phyloP scores from a whole-genome alignment of 2,888 invertebrate species.

The Fragum fragum region DNA sequence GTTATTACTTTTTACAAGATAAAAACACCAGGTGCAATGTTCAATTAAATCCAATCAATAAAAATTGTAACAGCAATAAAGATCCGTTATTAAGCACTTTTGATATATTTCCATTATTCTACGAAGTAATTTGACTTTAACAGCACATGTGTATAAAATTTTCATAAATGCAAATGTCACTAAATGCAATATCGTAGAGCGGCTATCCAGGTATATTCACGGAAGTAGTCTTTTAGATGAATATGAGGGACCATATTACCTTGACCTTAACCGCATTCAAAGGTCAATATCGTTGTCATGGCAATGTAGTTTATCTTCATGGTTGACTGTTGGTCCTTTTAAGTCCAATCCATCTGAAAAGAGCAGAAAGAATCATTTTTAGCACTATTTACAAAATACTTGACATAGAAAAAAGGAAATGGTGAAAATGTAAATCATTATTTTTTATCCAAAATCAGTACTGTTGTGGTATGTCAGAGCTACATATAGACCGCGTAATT shows the following conservation, averaged over 20 bases:
- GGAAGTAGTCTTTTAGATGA: too few relatives aligned
- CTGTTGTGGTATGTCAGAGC: too few relatives aligned
- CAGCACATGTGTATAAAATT: background rate
- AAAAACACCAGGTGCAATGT: background rate
- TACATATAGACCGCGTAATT: too few relatives aligned
- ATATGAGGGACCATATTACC: background rate
- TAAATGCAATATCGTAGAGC: too few relatives aligned
- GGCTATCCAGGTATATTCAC: too few relatives aligned
- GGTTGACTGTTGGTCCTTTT: background rate
- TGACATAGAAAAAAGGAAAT: too few relatives aligned
- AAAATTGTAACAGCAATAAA: background rate
- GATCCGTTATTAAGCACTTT: background rate
- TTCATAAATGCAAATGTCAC: too few relatives aligned
- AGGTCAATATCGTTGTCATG: slow-evolving; percentile 13
- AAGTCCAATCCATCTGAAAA: slow-evolving; percentile 19
- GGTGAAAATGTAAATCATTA: background rate
- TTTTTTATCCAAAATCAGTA: too few relatives aligned
- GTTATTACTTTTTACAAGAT: background rate
- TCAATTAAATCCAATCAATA: background rate
- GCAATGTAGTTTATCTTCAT: background rate
- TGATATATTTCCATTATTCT: background rate
- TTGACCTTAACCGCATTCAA: slow-evolving; percentile 23
- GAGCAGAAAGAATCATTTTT: background rate
- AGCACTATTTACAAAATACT: too few relatives aligned
- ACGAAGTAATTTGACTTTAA: background rate